A percentile compares a stretch with the other conserved stretches of the same genome.
These are phyloP conservation scores for Epinephelus coioides DNA, from an alignment of 2,797 vertebrate genomes.

Conservation along the genomic window DNA sequence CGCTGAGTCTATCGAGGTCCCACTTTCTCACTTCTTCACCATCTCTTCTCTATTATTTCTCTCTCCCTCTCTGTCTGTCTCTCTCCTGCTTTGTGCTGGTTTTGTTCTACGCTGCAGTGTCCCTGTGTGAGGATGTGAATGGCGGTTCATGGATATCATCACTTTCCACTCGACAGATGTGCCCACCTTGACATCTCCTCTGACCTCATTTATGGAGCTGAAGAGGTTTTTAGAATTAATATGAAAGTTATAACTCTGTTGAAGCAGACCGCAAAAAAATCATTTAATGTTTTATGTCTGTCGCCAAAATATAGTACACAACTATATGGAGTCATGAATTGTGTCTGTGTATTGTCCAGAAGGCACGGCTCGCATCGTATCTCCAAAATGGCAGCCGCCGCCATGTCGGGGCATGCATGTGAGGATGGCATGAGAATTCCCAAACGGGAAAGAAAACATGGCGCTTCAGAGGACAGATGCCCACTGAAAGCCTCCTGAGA, in stretches of 20 bases:
- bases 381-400: constrained; percentile 83
- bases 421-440: constrained; percentile 80
- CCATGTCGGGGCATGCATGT: constrained; percentile 75
- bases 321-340: background rate
- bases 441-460: constrained; percentile 76
- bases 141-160: constrained; percentile 32
- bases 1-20: constrained; percentile 46
- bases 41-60: constrained; percentile 42
- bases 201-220: constrained; percentile 20
- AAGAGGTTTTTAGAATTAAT: background rate
- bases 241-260: constrained; percentile 3
- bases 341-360: constrained; percentile 22
- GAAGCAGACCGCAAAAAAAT: background rate
- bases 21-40: constrained; percentile 33
- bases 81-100: constrained; percentile 27
- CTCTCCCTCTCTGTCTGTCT: constrained; percentile 11
- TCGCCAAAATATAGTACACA: background rate
- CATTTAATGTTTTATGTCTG: background rate
- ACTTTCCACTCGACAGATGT: constrained; percentile 17
- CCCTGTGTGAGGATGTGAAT: constrained; percentile 30
- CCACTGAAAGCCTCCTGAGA: constrained; percentile 80
- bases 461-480: constrained; percentile 82
- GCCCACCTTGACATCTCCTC: constrained; percentile 36
- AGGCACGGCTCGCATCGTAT: constrained; percentile 33
- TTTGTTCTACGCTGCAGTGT: constrained; percentile 20